Conservation (phyloP, 2,113 vertebrate species). For the Helogale parvula region DNA sequence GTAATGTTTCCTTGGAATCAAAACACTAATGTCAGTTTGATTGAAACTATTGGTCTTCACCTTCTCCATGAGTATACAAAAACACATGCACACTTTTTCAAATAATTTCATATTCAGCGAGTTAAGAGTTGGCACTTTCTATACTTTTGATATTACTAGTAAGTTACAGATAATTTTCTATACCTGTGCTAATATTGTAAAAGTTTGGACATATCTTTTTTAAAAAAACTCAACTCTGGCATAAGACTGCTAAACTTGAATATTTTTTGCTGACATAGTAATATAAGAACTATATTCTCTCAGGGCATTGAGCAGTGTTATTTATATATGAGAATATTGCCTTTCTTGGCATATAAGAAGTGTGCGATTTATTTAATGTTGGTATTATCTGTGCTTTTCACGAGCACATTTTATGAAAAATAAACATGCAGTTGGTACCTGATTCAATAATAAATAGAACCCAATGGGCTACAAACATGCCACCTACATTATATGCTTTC, state of each 20-base stretch:
- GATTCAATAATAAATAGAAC: conserved; percentile 65
- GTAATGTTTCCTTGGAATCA: not conserved
- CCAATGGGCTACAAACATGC: conserved; percentile 48
- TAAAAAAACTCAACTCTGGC: conserved; percentile 34
- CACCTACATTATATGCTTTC: not conserved
- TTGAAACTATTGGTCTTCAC: not conserved
- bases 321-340: conserved; percentile 55
- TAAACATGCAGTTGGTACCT: conserved; percentile 14
- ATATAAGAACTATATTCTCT: conserved; percentile 33
- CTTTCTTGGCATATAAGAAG: conserved; percentile 56
- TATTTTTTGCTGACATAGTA: conserved; percentile 59
- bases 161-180: conserved; percentile 36
- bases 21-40: not conserved
- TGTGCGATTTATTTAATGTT: conserved; percentile 64
- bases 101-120: not conserved
- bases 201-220: not conserved
- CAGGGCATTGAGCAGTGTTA: not conserved
- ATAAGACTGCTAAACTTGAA: not conserved
- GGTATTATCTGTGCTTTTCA: conserved; percentile 50
- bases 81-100: not conserved
- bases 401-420: conserved; percentile 51
- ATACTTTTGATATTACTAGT: not conserved
- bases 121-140: not conserved
- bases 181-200: not conserved
- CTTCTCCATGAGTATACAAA: not conserved